Percentiles rank a stretch among this genome's conserved stretches.
Evolutionary conservation across 2,797 vertebrate species (phyloP).

Genomic region (Typhlichthys subterraneus): DNA sequence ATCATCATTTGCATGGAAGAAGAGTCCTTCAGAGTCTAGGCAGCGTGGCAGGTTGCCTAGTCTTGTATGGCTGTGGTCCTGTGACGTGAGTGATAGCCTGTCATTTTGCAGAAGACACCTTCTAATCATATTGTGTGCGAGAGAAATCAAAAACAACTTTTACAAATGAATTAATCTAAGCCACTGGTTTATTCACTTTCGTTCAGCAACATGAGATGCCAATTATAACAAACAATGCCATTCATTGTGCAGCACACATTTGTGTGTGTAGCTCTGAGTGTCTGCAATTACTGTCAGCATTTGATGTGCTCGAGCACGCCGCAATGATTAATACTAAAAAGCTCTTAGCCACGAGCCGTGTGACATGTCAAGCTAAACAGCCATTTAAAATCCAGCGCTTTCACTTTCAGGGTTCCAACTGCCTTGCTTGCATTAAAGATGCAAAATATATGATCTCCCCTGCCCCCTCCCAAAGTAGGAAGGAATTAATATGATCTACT

Average conservation of each 20-base stretch:
- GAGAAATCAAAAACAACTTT: slow-evolving; percentile 55
- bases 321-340: slow-evolving; percentile 60
- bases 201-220: slow-evolving; percentile 44
- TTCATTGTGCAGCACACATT: slow-evolving; percentile 53
- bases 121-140: slow-evolving; percentile 38
- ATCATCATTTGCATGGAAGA: not conserved
- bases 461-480: not conserved
- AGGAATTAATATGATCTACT: slow-evolving; percentile 15
- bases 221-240: slow-evolving; percentile 60
- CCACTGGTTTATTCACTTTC: slow-evolving; percentile 43
- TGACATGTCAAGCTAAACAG: slow-evolving; percentile 67
- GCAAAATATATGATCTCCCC: slow-evolving; percentile 23
- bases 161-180: slow-evolving; percentile 58
- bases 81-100: slow-evolving; percentile 38
- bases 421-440: slow-evolving; percentile 40
- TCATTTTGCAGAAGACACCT: slow-evolving; percentile 35
- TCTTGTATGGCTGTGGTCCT: slow-evolving; percentile 14
- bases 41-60: slow-evolving; percentile 1
- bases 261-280: slow-evolving; percentile 34
- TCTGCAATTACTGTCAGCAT: slow-evolving; percentile 65
- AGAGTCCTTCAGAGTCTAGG: not conserved
- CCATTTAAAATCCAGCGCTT: slow-evolving; percentile 34
- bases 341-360: slow-evolving; percentile 60
- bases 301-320: slow-evolving; percentile 50
- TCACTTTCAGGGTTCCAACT: slow-evolving; percentile 18